These are phyloP conservation scores for Ganaspis sp. DNA, from an alignment of 1,140 invertebrate species.

Conservation along the genomic window DNA sequence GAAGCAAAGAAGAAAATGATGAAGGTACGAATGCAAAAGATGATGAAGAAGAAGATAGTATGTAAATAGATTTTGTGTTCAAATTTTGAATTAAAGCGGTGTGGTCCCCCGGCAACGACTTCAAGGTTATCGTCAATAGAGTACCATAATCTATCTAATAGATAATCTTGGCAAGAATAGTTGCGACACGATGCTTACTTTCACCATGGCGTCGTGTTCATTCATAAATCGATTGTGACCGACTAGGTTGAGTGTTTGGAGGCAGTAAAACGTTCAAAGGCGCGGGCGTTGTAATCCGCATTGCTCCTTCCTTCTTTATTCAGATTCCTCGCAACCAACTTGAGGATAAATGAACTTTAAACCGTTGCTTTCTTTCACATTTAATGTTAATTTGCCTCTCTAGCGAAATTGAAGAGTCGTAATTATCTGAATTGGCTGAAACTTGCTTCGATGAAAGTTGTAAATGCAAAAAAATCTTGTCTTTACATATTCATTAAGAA, in stretches of 20 bases:
- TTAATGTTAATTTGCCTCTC: background rate
- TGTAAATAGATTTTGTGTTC: too few relatives aligned
- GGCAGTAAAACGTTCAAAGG: constrained; percentile 43
- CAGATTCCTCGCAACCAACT: background rate
- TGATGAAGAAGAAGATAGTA: too few relatives aligned
- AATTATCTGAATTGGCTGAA: too few relatives aligned
- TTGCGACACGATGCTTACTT: constrained; percentile 60
- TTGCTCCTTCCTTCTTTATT: background rate
- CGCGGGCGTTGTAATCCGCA: constrained; percentile 33
- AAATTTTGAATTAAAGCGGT: background rate
- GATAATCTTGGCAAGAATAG: constrained; percentile 33
- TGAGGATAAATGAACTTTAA: background rate
- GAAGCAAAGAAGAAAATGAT: too few relatives aligned
- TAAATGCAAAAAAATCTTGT: too few relatives aligned
- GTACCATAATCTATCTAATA: constrained; percentile 9
- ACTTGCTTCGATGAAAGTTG: too few relatives aligned
- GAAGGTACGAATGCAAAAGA: too few relatives aligned
- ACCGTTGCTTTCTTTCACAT: background rate
- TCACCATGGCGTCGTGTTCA: constrained; percentile 67
- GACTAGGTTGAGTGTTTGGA: constrained; percentile 8
- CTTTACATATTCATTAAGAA: too few relatives aligned
- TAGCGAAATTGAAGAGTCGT: too few relatives aligned
- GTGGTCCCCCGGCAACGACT: constrained; percentile 10
- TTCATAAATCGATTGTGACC: constrained; percentile 72
- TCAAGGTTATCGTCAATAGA: constrained; percentile 45